phyloP scores from a whole-genome alignment of 2,797 vertebrate species.

The Lepilemur ruficaudatus region DNA sequence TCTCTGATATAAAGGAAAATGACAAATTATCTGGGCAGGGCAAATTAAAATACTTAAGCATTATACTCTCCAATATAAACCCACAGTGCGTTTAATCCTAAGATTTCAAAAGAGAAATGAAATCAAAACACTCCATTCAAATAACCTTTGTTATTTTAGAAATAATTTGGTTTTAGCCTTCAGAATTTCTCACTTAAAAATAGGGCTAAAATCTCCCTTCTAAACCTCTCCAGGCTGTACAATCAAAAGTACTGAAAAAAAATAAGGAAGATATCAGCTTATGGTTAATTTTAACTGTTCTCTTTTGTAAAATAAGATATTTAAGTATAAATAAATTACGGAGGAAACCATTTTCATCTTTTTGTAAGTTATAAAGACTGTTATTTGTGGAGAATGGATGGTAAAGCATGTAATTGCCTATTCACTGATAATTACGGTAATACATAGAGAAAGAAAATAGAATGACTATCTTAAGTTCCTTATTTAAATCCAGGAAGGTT shows the following conservation, averaged over 20 bases:
- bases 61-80: not conserved
- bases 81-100: not conserved
- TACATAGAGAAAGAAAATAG: conserved; percentile 9
- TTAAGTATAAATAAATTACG: not conserved
- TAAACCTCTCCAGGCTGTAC: not conserved
- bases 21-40: not conserved
- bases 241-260: not conserved
- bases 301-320: not conserved
- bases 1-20: not conserved
- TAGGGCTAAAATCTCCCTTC: not conserved
- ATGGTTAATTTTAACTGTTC: not conserved
- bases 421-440: not conserved
- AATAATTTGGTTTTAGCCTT: not conserved
- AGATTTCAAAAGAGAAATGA: not conserved
- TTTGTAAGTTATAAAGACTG: not conserved
- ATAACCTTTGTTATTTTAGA: not conserved
- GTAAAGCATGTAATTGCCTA: not conserved
- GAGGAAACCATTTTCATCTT: not conserved
- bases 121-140: conserved; percentile 6
- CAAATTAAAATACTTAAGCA: not conserved
- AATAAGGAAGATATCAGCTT: not conserved
- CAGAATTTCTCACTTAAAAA: not conserved
- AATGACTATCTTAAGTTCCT: not conserved
- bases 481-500: conserved; percentile 30
- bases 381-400: not conserved